Evolutionary conservation across 64 coral and sea anemone genomes (phyloP).

Genomic region (Stichodactyla mertensii): DNA sequence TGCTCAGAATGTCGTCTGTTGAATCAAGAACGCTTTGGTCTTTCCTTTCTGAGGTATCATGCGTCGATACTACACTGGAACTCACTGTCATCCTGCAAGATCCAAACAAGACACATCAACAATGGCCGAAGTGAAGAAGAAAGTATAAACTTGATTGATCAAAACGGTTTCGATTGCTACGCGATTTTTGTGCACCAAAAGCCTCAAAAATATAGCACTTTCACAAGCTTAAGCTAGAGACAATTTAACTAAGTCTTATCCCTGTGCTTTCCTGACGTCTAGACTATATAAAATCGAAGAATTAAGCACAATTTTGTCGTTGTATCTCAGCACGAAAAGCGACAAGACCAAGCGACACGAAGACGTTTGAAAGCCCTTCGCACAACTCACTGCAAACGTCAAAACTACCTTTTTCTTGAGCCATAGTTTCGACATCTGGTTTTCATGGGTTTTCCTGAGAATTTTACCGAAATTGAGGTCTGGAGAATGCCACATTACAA

Average conservation of each 20-base stretch:
- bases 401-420: slow-evolving; percentile 36
- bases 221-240: not conserved
- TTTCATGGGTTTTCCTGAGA: slow-evolving; percentile 56
- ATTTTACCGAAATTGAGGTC: not conserved
- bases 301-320: not conserved
- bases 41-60: slow-evolving; percentile 39
- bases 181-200: not conserved
- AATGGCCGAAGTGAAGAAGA: slow-evolving; percentile 38
- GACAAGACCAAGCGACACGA: slow-evolving; percentile 16
- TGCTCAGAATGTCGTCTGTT: slow-evolving; percentile 16
- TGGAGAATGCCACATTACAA: slow-evolving; percentile 40
- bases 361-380: not conserved
- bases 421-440: slow-evolving; percentile 57
- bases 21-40: slow-evolving; percentile 19
- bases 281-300: not conserved
- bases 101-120: slow-evolving; percentile 40
- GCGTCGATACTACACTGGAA: slow-evolving; percentile 21
- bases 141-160: not conserved
- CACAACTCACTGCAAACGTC: not conserved
- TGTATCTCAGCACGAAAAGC: not conserved
- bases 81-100: slow-evolving; percentile 51
- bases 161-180: slow-evolving; percentile 7
- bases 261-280: not conserved
- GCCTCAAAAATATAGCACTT: not conserved
- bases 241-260: not conserved